Percentiles rank a stretch among this genome's conserved stretches.
These are phyloP conservation scores for Dynastes hyllus DNA, from an alignment of 2,888 invertebrate species.

Conservation along the genomic window DNA sequence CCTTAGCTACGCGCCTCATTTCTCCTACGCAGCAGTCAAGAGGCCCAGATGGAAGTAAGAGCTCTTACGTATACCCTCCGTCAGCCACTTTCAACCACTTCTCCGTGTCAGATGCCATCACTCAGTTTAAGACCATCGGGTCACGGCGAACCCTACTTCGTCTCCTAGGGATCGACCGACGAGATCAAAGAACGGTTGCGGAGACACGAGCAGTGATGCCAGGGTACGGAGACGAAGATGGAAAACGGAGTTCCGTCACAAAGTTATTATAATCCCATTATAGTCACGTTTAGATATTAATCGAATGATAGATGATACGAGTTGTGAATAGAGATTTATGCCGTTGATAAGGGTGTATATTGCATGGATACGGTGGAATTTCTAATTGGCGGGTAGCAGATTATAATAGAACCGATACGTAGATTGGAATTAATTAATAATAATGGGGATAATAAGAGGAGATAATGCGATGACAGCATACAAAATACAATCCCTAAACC, in stretches of 20 bases:
- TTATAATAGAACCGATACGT: neutral
- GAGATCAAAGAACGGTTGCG: slow-evolving; percentile 31
- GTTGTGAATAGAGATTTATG: slow-evolving; percentile 42
- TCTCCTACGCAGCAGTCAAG: slow-evolving; percentile 53
- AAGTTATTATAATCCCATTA: slow-evolving; percentile 51
- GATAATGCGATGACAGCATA: slow-evolving; percentile 1
- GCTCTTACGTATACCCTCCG: slow-evolving; percentile 57
- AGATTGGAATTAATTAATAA: slow-evolving; percentile 43
- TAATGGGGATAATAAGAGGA: slow-evolving; percentile 17
- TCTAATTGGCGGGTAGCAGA: slow-evolving; percentile 25
- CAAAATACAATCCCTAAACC: neutral
- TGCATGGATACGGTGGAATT: slow-evolving; percentile 1
- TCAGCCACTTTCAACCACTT: slow-evolving; percentile 59
- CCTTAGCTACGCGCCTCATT: slow-evolving; percentile 34
- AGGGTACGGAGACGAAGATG: neutral
- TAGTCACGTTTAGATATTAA: slow-evolving; percentile 44
- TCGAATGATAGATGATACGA: slow-evolving; percentile 48
- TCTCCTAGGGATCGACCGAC: slow-evolving; percentile 16
- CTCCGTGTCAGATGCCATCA: slow-evolving; percentile 56
- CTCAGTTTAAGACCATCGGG: slow-evolving; percentile 50
- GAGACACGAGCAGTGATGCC: neutral
- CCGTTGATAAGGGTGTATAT: slow-evolving; percentile 25
- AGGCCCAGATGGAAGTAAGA: slow-evolving; percentile 58
- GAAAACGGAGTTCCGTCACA: slow-evolving; percentile 23
- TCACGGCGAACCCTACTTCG: slow-evolving; percentile 41